Evolutionary conservation across 2,797 vertebrate genomes (phyloP).

Genomic region (Valencia hispanica): DNA sequence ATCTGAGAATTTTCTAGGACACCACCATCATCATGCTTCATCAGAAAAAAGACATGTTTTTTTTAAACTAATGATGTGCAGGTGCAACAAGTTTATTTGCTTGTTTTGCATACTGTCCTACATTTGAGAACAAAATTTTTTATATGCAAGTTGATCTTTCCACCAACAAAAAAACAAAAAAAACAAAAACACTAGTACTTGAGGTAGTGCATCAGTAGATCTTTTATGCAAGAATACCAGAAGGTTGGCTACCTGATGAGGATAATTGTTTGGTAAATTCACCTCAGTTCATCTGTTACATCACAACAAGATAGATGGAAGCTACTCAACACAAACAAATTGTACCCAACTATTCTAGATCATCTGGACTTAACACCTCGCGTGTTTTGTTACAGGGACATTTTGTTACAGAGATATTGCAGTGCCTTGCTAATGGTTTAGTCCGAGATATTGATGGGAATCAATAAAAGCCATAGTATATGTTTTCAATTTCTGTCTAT

Average conservation of each 20-base stretch:
- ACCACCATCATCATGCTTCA: constrained; percentile 46
- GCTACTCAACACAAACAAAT: constrained; percentile 9
- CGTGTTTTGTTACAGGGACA: constrained; percentile 9
- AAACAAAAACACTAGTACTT: constrained; percentile 6
- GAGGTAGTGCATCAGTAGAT: background rate
- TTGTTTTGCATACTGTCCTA: constrained; percentile 36
- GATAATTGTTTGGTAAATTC: background rate
- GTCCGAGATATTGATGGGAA: too few relatives aligned
- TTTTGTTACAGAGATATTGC: too few relatives aligned
- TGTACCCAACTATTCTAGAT: constrained; percentile 16
- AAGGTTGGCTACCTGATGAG: constrained; percentile 5
- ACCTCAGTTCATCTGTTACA: constrained; percentile 9
- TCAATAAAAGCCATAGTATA: background rate
- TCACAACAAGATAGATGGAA: constrained; percentile 5
- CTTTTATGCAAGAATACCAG: background rate
- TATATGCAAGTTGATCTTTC: constrained; percentile 24
- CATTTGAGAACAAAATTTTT: constrained; percentile 33
- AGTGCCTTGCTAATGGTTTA: too few relatives aligned
- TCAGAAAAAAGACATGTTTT: constrained; percentile 21
- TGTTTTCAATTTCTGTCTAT: background rate
- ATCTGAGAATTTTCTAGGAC: constrained; percentile 68
- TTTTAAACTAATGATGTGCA: constrained; percentile 35
- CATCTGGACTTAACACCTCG: constrained; percentile 21
- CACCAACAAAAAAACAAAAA: background rate
- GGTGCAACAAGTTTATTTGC: constrained; percentile 43